These are phyloP conservation scores for Philaenus spumarius DNA, from an alignment of 1,140 invertebrate species.

Conservation along the genomic window DNA sequence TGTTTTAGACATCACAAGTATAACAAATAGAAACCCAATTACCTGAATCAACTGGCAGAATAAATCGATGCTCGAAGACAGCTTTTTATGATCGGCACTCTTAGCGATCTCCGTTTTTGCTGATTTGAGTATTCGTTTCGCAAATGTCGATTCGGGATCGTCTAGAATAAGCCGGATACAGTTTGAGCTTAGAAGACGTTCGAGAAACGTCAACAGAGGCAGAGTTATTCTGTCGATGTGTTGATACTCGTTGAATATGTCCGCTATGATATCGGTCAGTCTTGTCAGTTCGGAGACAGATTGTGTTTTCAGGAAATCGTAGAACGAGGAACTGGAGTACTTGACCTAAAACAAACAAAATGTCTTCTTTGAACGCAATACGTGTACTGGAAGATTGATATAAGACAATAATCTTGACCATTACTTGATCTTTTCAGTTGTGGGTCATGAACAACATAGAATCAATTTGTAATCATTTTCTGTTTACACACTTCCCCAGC, in stretches of 20 bases:
- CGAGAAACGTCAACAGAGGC: slow-evolving; percentile 75
- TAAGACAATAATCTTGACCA: too few species aligned
- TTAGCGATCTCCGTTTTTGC: slow-evolving; percentile 65
- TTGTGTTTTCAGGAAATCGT: slow-evolving; percentile 53
- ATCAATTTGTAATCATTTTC: too few species aligned
- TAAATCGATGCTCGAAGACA: slow-evolving; percentile 68
- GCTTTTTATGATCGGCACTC: slow-evolving; percentile 67
- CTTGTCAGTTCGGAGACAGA: slow-evolving; percentile 46
- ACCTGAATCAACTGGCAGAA: slow-evolving; percentile 75
- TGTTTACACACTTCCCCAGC: too few species aligned
- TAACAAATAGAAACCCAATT: slow-evolving; percentile 26
- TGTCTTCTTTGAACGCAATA: too few species aligned
- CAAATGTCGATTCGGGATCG: slow-evolving; percentile 56
- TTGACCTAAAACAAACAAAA: slow-evolving; percentile 53
- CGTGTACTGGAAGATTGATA: too few species aligned
- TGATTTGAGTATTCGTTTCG: slow-evolving; percentile 58
- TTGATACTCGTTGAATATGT: slow-evolving; percentile 66
- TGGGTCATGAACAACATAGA: too few species aligned
- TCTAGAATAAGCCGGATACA: slow-evolving; percentile 57
- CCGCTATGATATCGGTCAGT: slow-evolving; percentile 56
- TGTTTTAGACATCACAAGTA: not conserved
- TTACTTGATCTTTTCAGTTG: too few species aligned
- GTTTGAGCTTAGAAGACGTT: slow-evolving; percentile 68
- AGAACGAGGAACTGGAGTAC: slow-evolving; percentile 64
- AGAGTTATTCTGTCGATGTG: slow-evolving; percentile 72